Base-by-base conservation (phyloP, 2,113 vertebrate species). In the Callipepla californica region DNA sequence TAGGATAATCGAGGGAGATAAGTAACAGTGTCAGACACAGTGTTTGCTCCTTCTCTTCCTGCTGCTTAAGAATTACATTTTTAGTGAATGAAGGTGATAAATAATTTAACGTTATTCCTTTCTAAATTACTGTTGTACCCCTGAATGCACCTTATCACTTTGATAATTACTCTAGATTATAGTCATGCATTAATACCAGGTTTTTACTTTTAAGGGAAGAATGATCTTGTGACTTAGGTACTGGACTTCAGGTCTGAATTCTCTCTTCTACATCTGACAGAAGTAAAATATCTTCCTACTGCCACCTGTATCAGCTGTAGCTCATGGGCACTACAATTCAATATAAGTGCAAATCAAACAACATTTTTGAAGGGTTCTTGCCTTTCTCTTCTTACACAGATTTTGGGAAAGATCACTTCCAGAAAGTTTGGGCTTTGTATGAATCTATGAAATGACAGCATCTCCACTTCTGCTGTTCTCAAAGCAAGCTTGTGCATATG, bases 1-100 rank as follows among this genome's bases (percentile, higher is more conserved):
- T 22, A 22, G 70, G 21, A 30, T 85, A 90, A 94, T 86, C 65
- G 74, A 79, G 80, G 66, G 69, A 93, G 92, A 79, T 17, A 30
- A 62, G 42, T 61, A 61, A 74, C 30, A 45, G 28, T 3, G n/a
- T 62, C 57, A 92, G 66, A 40, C 17, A 38, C 57, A 61, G 38
- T 7, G 36, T 48, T 92, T 80, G 18, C n/a, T 69, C 40, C 61
- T 90, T 59, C 63, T 36, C 38, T 87, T 83, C 57, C 28, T 75
- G 58, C 77, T 75, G 22, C 76, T 94, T 59, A 78, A 70, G 34
- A n/a, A 47, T 34, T 7, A 26, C 3, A 11, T 1, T 68, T 88
- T 53, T 76, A 65, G 61, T 57, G 69, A 84, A 68, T 57, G 44
- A 90, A 84, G 57, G 47, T 44, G 30, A 86, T 44, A 45, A 92